phyloP scores from a whole-genome alignment of 2,888 invertebrate species.

The Eupithecia subumbrata region DNA sequence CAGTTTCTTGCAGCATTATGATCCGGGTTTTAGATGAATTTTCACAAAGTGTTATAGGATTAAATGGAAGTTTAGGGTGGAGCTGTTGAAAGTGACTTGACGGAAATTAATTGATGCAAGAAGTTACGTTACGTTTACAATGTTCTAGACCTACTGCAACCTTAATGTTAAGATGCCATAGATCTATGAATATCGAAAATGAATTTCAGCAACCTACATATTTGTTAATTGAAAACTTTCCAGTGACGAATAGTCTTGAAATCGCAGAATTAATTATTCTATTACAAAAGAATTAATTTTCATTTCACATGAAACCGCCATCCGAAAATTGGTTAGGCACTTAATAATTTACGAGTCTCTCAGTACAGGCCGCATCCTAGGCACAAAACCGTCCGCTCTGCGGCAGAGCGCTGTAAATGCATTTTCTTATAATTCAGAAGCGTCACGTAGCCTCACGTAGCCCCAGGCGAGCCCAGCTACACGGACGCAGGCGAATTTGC shows the following conservation, averaged over 20 bases:
- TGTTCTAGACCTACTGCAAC: neutral
- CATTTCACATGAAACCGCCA: slow-evolving; percentile 9
- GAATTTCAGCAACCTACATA: neutral
- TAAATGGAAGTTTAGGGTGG: slow-evolving; percentile 25
- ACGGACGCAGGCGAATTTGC: slow-evolving; percentile 79
- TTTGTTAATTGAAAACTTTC: neutral
- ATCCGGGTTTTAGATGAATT: slow-evolving; percentile 35
- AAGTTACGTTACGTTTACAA: neutral
- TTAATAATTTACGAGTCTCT: slow-evolving; percentile 61
- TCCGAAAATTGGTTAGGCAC: slow-evolving; percentile 44
- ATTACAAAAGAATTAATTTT: neutral
- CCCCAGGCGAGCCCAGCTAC: slow-evolving; percentile 34
- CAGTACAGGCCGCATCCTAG: slow-evolving; percentile 64
- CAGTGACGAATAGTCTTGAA: neutral
- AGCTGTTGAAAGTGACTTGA: slow-evolving; percentile 11
- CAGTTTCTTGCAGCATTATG: slow-evolving; percentile 60
- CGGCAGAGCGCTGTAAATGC: slow-evolving; percentile 75
- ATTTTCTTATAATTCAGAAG: slow-evolving; percentile 83
- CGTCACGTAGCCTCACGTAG: slow-evolving; percentile 73
- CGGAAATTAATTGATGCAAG: slow-evolving; percentile 5
- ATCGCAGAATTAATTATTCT: neutral
- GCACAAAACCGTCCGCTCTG: slow-evolving; percentile 67
- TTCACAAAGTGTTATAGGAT: slow-evolving; percentile 32
- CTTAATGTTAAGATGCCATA: neutral
- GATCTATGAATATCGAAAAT: neutral